phyloP scores from a whole-genome alignment of 2,797 vertebrate species.

The Macropus fuliginosus region DNA sequence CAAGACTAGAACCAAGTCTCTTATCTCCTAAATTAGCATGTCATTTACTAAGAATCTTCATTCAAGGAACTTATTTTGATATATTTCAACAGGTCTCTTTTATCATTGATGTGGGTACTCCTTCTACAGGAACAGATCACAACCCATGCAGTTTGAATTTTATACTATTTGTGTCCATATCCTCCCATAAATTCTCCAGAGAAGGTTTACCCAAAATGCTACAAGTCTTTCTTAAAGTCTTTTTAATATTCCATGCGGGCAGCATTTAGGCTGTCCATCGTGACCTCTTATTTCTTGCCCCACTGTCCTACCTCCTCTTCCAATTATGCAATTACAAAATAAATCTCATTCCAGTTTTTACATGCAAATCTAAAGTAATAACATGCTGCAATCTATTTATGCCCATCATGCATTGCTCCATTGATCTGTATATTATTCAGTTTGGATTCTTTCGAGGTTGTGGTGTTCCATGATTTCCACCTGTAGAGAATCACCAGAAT shows the following conservation, averaged over 20 bases:
- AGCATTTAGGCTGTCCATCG: neutral
- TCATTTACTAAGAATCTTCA: conserved; percentile 10
- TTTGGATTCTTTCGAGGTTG: neutral
- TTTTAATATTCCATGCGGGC: neutral
- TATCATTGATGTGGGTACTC: neutral
- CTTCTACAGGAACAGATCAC: neutral
- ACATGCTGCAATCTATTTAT: neutral
- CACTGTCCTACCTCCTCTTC: neutral
- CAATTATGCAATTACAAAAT: neutral
- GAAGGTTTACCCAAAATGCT: neutral
- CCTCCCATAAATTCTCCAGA: neutral
- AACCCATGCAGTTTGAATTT: neutral
- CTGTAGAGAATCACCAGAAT: neutral
- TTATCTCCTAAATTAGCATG: neutral
- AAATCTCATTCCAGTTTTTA: neutral
- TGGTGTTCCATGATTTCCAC: neutral
- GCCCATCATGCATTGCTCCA: neutral
- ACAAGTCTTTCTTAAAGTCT: neutral
- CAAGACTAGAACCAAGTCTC: neutral
- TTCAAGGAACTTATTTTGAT: neutral
- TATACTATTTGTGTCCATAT: neutral
- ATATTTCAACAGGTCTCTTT: neutral
- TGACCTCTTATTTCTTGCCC: neutral
- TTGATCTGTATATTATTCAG: neutral
- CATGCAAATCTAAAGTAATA: neutral